A percentile compares a stretch with the other conserved stretches of the same genome.
Evolutionary conservation across 2,113 vertebrate genomes (phyloP).

Genomic region (Craseonycteris thonglongyai): DNA sequence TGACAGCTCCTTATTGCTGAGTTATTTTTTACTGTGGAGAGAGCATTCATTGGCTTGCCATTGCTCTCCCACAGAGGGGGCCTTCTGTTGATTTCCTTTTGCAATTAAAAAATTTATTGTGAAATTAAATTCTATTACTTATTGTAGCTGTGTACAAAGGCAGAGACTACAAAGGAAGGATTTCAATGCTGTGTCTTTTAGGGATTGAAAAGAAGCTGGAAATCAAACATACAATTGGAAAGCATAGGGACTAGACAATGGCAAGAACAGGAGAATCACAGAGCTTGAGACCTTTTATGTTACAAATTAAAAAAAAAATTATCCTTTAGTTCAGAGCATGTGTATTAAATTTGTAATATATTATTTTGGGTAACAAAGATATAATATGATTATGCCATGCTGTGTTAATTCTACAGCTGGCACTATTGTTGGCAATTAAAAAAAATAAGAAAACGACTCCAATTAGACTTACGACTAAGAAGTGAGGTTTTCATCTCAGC

Average conservation of each 20-base stretch:
- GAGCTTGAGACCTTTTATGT: not conserved
- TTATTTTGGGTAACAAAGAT: conserved; percentile 44
- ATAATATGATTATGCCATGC: not conserved
- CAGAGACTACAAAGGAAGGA: conserved; percentile 29
- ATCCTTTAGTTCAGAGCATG: not conserved
- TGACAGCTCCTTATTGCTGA: conserved; percentile 51
- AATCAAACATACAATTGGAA: not conserved
- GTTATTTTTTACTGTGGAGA: conserved; percentile 54
- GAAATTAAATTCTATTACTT: conserved; percentile 63
- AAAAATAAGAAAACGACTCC: not conserved
- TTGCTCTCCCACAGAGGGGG: conserved; percentile 38
- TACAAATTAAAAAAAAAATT: conserved; percentile 41
- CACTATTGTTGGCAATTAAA: not conserved
- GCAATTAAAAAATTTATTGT: conserved; percentile 55
- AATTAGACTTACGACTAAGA: not conserved
- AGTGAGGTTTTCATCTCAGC: not conserved
- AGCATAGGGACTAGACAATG: conserved; percentile 17
- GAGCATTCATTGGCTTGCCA: conserved; percentile 60
- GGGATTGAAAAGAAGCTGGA: not conserved
- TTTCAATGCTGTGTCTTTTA: not conserved
- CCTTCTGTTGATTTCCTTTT: conserved; percentile 53
- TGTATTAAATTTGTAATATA: not conserved
- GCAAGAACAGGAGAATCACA: not conserved
- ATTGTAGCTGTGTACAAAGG: conserved; percentile 29
- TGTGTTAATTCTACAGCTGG: not conserved